Conservation (phyloP, 1,140 invertebrate genomes). For the Laupala kohalensis region DNA sequence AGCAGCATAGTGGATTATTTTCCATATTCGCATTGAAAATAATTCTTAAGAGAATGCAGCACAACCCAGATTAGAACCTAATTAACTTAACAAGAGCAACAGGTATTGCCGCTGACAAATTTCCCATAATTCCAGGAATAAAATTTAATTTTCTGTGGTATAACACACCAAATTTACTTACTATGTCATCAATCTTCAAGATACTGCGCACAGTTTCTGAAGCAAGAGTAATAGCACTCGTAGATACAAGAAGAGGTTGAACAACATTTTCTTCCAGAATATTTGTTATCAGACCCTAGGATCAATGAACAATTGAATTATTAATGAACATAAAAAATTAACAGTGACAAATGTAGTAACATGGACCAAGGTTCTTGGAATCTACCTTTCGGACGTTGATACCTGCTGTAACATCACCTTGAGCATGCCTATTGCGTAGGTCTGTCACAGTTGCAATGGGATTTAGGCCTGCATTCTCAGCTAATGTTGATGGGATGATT, state of each 20-base stretch:
- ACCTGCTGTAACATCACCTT: conserved; percentile 68
- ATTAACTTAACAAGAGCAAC: too few relatives aligned
- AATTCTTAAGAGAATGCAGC: too few relatives aligned
- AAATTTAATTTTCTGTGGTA: too few relatives aligned
- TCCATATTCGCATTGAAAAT: too few relatives aligned
- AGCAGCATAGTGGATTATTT: too few relatives aligned
- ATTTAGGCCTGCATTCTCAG: conserved; percentile 99
- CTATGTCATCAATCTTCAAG: conserved; percentile 98
- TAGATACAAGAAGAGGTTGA: conserved; percentile 90
- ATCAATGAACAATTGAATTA: conserved; percentile 3
- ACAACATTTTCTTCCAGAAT: conserved; percentile 96
- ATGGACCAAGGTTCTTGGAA: conserved; percentile 2
- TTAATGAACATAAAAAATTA: background rate
- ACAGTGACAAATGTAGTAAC: background rate
- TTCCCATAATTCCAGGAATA: too few relatives aligned
- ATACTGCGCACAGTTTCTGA: conserved; percentile 96
- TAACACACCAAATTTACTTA: too few relatives aligned
- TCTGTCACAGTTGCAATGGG: conserved; percentile 96
- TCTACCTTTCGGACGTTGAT: conserved; percentile 83
- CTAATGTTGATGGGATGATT: conserved; percentile 92
- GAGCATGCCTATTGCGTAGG: conserved; percentile 83
- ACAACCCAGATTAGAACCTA: too few relatives aligned
- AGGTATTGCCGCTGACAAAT: too few relatives aligned
- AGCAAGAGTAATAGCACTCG: conserved; percentile 84
- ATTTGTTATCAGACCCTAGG: conserved; percentile 79